Percentiles rank a stretch among this genome's conserved stretches.
Evolutionary conservation across 2,888 invertebrate species (phyloP).

Genomic region (Pimpla rufipes): DNA sequence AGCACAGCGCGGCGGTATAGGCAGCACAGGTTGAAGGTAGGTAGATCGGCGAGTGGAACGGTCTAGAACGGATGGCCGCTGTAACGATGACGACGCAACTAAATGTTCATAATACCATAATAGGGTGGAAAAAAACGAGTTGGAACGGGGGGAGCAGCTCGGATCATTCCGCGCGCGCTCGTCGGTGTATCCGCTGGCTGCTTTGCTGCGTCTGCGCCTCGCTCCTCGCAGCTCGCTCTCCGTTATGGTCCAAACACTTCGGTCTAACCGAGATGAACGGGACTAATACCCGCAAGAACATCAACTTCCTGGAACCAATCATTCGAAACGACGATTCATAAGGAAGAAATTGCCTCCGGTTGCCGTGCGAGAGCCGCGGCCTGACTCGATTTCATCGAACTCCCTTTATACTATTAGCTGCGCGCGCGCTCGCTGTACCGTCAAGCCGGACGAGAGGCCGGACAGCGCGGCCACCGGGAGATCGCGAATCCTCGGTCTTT

Average conservation of each 20-base stretch:
- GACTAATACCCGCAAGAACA: constrained; percentile 71
- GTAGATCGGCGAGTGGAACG: constrained; percentile 67
- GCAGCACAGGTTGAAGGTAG: constrained; percentile 50
- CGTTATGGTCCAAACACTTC: constrained; percentile 77
- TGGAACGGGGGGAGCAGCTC: constrained; percentile 50
- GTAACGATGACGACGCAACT: constrained; percentile 84
- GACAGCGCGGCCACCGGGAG: constrained; percentile 25
- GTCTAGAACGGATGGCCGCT: constrained; percentile 73
- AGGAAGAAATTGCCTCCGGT: constrained; percentile 73
- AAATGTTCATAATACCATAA: constrained; percentile 84
- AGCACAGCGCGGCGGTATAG: background rate
- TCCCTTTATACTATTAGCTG: constrained; percentile 60
- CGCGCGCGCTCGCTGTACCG: constrained; percentile 25
- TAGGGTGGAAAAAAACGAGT: constrained; percentile 77
- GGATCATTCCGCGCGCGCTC: constrained; percentile 55
- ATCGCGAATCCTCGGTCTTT: constrained; percentile 45
- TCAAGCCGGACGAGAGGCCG: constrained; percentile 36
- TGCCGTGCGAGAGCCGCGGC: constrained; percentile 60
- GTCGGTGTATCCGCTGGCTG: constrained; percentile 7
- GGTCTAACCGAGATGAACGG: constrained; percentile 72
- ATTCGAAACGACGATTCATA: constrained; percentile 78
- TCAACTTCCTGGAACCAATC: constrained; percentile 79
- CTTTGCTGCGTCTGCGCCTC: constrained; percentile 42
- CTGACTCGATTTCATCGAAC: constrained; percentile 68
- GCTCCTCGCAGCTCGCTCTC: constrained; percentile 52